phyloP scores from a whole-genome alignment of 2,888 invertebrate genomes.

The Hypercompe scribonia region DNA sequence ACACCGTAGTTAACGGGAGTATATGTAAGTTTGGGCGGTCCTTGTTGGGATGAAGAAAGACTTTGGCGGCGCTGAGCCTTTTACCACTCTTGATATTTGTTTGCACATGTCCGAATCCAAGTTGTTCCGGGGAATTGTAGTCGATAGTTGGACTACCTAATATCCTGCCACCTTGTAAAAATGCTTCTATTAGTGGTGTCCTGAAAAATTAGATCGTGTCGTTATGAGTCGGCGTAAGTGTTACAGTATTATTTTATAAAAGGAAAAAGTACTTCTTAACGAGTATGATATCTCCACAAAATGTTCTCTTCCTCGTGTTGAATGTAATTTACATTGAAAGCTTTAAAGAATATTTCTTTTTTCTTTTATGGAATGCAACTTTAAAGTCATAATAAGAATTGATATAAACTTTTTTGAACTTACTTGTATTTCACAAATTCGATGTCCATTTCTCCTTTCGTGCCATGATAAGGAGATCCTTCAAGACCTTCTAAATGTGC shows the following conservation, averaged over 20 bases:
- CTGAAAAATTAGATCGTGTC: constrained; percentile 49
- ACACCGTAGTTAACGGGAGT: constrained; percentile 83
- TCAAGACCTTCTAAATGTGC: constrained; percentile 72
- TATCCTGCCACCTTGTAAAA: constrained; percentile 88
- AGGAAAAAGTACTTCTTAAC: neutral
- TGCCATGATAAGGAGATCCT: constrained; percentile 81
- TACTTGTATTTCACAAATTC: constrained; percentile 84
- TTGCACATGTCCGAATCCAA: constrained; percentile 88
- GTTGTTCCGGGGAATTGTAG: constrained; percentile 87
- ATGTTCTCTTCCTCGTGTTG: neutral
- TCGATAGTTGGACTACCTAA: constrained; percentile 89
- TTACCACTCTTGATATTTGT: constrained; percentile 87
- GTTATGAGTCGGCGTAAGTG: neutral
- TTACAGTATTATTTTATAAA: neutral
- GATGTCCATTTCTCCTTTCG: constrained; percentile 86
- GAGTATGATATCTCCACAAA: neutral
- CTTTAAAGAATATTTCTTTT: neutral
- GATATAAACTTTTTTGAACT: neutral
- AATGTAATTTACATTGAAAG: neutral
- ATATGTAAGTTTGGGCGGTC: constrained; percentile 86
- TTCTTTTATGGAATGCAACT: neutral
- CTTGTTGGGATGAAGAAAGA: constrained; percentile 85
- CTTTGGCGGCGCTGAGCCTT: constrained; percentile 86
- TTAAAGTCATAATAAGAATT: neutral
- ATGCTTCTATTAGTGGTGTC: constrained; percentile 86